phyloP scores from a whole-genome alignment of 2,797 vertebrate species.

The Tauraco hartlaubi region DNA sequence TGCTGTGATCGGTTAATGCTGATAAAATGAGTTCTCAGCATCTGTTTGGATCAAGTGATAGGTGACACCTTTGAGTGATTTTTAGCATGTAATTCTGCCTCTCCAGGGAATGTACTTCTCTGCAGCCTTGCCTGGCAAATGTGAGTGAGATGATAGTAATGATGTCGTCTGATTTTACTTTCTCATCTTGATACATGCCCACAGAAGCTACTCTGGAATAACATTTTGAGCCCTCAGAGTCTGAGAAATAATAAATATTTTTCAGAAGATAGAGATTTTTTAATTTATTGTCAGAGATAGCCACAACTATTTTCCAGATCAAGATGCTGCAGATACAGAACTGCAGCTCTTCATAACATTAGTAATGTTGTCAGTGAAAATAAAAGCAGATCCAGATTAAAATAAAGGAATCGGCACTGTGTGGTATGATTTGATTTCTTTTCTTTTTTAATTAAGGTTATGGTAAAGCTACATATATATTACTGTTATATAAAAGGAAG shows the following conservation, averaged over 20 bases:
- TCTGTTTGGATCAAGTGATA: not conserved
- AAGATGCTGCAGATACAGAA: not conserved
- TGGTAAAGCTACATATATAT: not conserved
- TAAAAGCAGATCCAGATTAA: not conserved
- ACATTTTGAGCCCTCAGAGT: not conserved
- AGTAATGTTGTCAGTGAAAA: not conserved
- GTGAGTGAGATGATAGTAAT: not conserved
- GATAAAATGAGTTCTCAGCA: not conserved
- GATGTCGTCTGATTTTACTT: not conserved
- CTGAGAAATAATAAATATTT: not conserved
- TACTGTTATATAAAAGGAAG: not conserved
- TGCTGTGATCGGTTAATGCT: not conserved
- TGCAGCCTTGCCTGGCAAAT: not conserved
- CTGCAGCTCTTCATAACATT: not conserved
- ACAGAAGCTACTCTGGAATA: not conserved
- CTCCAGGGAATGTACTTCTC: not conserved
- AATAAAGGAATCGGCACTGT: not conserved
- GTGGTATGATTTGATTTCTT: not conserved
- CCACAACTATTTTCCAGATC: not conserved
- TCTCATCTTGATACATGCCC: not conserved
- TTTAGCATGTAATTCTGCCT: not conserved
- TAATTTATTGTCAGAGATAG: not conserved
- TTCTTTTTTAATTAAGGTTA: not conserved
- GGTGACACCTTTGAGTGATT: not conserved
- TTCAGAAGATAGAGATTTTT: not conserved